Base-by-base conservation (phyloP, 2,113 vertebrate species). In the Clupea harengus region DNA sequence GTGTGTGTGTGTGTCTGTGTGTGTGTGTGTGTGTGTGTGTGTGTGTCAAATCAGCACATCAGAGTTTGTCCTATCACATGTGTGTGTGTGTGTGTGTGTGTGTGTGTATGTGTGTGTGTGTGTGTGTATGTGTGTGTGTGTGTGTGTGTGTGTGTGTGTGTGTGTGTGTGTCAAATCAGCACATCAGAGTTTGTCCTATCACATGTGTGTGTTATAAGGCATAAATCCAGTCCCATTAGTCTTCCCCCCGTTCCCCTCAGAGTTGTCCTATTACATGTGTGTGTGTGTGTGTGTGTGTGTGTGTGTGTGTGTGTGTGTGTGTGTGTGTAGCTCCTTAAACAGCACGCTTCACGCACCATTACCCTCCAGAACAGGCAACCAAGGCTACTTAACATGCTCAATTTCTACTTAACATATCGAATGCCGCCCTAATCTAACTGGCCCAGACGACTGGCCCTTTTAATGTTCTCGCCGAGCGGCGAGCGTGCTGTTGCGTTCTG, bases 331-430 rank as follows among this genome's bases (percentile, higher is more conserved):
- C 17, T 32, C 72, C 20, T 32, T 78, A 78, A 78, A 78, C 5
- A 78, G 72, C 72, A 44, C 17, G 72, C 72, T 78, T 78, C 72
- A 78, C 11, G 15, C 0, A 78, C 72, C 72, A 78, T 78, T 78
- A 78, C 28, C 72, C 28, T 17, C 28, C 72, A 32, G 17, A 78
- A 39, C 72, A 32, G 28, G 72, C 25, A 39, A 78, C 72, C 72
- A 78, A 78, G 72, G 39, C 72, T 78, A 4, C 72, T 78, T 78
- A 78, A 39, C 72, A 39, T 44, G 72, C 72, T 17, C 32, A 32
- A 28, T 78, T 39, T 78, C 72, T 39, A 78, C 72, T 78, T 78
- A 78, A 78, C 72, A 78, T 78, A 17, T 11, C 13, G 39, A 78
- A 78, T 78, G 72, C 28, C 15, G 28, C 72, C 2, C 25, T 13